Percentiles rank a stretch among this genome's conserved stretches.
Conservation (phyloP, 2,888 invertebrate species). For the Teinopalpus imperialis region DNA sequence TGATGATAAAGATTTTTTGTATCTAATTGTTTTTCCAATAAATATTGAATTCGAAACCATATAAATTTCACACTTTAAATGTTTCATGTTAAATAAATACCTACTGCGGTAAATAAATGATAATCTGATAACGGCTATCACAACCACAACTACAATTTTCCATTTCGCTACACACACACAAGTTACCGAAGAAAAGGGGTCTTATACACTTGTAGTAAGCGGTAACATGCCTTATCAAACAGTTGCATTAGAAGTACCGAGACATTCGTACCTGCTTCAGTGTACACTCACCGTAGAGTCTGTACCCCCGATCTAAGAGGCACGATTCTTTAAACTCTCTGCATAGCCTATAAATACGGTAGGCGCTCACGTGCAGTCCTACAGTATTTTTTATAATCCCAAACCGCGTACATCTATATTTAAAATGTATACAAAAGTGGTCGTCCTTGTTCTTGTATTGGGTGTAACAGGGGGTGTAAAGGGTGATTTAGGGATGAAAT, state of each 20-base stretch:
- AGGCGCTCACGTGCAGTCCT: constrained; percentile 42
- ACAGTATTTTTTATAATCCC: constrained; percentile 79
- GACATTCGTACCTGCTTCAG: constrained; percentile 14
- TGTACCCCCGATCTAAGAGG: constrained; percentile 52
- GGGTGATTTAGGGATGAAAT: constrained; percentile 83
- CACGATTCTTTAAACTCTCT: constrained; percentile 51
- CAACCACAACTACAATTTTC: constrained; percentile 46
- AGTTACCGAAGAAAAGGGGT: constrained; percentile 26
- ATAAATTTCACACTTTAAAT: too few species aligned
- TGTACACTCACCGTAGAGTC: constrained; percentile 35
- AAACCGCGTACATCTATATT: constrained; percentile 52
- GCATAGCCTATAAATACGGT: constrained; percentile 72
- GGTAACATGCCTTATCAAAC: constrained; percentile 20
- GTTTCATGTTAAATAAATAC: too few species aligned
- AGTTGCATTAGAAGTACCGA: constrained; percentile 7
- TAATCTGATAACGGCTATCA: constrained; percentile 37
- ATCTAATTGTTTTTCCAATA: too few species aligned
- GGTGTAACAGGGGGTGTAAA: constrained; percentile 42
- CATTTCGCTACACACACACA: constrained; percentile 50
- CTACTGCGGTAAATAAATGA: too few species aligned
- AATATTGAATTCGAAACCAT: too few species aligned
- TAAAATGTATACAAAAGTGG: constrained; percentile 58
- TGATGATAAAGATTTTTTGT: too few species aligned
- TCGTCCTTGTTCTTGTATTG: constrained; percentile 44
- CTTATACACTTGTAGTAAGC: constrained; percentile 30